These are phyloP conservation scores for Notothenia coriiceps DNA, from an alignment of 2,113 vertebrate species.

Conservation along the genomic window DNA sequence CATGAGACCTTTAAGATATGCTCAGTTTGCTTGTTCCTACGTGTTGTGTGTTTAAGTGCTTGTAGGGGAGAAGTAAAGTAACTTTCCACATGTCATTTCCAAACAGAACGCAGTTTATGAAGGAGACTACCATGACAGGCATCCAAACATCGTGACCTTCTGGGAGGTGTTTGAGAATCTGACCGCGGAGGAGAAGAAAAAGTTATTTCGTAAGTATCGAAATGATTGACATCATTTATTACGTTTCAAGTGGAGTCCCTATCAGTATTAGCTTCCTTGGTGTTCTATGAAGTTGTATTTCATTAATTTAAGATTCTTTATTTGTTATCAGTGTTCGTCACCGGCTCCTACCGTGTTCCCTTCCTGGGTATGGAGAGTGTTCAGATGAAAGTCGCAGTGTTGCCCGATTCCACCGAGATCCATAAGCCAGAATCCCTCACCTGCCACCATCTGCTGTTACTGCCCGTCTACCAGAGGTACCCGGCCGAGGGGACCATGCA, in stretches of 20 bases:
- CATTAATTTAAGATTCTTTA: neutral
- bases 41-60: too few species aligned
- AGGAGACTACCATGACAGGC: constrained; percentile 73
- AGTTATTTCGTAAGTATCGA: constrained; percentile 85
- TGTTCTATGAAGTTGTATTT: neutral
- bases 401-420: constrained; percentile 63
- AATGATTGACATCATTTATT: neutral
- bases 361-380: constrained; percentile 75
- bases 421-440: constrained; percentile 81
- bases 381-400: constrained; percentile 76
- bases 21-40: too few species aligned
- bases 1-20: too few species aligned
- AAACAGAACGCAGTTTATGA: constrained; percentile 84
- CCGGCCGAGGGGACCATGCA: constrained; percentile 75
- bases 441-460: constrained; percentile 76
- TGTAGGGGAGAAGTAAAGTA: too few species aligned
- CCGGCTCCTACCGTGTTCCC: constrained; percentile 83
- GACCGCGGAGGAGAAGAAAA: constrained; percentile 83
- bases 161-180: constrained; percentile 89
- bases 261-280: neutral
- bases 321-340: constrained; percentile 84
- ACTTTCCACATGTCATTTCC: constrained; percentile 10
- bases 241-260: neutral
- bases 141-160: constrained; percentile 85
- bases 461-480: constrained; percentile 82